Evolutionary conservation across 1,140 invertebrate species (phyloP).

Genomic region (Zaprionus inermis): DNA sequence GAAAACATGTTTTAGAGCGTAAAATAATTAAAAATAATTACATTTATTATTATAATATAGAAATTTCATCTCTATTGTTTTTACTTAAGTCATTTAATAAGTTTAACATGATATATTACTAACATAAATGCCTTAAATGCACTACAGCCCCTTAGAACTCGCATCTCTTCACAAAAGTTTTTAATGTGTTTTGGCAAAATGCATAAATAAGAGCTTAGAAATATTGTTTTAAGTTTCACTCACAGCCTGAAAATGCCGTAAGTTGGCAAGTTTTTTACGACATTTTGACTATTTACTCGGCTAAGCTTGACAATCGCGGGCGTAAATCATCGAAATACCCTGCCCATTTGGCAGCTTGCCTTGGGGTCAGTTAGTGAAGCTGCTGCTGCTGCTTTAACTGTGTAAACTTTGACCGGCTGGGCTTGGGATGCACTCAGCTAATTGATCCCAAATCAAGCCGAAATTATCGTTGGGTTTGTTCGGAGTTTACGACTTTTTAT

Average conservation of each 20-base stretch:
- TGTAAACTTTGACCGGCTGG: constrained; percentile 37
- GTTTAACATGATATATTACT: too few species aligned
- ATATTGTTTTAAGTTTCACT: constrained; percentile 1
- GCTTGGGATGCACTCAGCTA: constrained; percentile 46
- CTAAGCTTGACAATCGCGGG: neutral
- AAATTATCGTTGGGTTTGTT: constrained; percentile 29
- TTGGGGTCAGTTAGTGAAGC: neutral
- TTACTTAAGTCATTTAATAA: too few species aligned
- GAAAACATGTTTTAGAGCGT: neutral
- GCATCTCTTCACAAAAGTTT: neutral
- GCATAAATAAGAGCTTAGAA: neutral
- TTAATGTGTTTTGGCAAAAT: neutral
- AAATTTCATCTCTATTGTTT: too few species aligned
- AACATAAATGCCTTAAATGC: neutral
- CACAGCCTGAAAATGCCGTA: neutral
- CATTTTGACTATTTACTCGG: constrained; percentile 2
- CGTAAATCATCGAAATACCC: neutral
- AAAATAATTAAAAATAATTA: too few species aligned
- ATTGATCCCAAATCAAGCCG: constrained; percentile 32
- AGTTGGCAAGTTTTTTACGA: constrained; percentile 3
- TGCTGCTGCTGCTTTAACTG: neutral
- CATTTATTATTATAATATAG: too few species aligned
- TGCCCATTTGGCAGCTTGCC: neutral
- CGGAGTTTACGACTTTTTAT: constrained; percentile 76
- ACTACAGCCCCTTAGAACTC: neutral